These are phyloP conservation scores for Adoxophyes honmai DNA, from an alignment of 1,140 invertebrate genomes.

Conservation along the genomic window DNA sequence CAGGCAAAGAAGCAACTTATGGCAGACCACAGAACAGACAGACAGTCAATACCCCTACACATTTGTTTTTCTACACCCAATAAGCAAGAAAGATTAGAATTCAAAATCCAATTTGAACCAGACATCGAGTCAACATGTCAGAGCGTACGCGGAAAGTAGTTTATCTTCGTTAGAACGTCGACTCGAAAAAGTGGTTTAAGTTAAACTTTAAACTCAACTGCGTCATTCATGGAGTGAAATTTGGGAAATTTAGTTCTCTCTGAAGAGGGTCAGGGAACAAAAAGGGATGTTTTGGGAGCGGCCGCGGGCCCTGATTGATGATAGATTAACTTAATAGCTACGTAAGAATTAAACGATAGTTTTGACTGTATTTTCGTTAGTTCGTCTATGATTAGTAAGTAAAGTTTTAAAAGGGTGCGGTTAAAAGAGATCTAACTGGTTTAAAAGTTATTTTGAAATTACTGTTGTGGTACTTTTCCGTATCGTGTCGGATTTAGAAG, in stretches of 20 bases:
- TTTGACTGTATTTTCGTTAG: no score
- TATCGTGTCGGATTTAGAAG: no score
- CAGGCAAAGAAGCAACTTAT: no score
- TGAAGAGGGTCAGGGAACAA: slow-evolving; percentile 10
- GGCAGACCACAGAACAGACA: no score
- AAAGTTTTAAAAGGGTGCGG: no score
- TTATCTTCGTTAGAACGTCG: slow-evolving; percentile 7
- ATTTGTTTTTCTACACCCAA: no score
- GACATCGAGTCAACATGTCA: background rate
- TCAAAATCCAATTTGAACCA: background rate
- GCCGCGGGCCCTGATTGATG: background rate
- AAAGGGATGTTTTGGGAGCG: background rate
- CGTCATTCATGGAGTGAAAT: slow-evolving; percentile 3
- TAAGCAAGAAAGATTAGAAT: background rate
- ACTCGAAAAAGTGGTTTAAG: slow-evolving; percentile 7
- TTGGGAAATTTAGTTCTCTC: background rate
- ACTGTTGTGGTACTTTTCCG: no score
- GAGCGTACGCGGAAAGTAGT: background rate
- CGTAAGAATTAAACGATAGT: background rate
- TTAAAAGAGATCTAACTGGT: no score
- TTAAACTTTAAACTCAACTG: slow-evolving; percentile 5
- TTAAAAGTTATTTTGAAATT: no score
- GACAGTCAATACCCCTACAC: no score
- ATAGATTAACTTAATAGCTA: background rate
- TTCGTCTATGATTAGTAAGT: no score